phyloP scores from a whole-genome alignment of 2,797 vertebrate genomes.

The Pampus argenteus region DNA sequence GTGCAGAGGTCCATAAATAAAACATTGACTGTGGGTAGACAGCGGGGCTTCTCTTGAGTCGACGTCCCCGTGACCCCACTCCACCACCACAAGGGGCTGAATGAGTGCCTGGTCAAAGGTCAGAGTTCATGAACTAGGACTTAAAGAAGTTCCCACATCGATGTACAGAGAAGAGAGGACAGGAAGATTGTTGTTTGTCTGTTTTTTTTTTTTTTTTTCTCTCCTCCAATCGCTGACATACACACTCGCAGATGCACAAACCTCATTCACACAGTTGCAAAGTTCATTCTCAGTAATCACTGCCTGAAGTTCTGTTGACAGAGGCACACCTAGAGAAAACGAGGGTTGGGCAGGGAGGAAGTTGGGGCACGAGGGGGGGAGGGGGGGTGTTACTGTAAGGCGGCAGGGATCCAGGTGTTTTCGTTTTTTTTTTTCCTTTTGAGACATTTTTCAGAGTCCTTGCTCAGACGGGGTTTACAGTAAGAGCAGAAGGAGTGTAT shows the following conservation, averaged over 20 bases:
- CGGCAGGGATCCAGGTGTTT: conserved; percentile 56
- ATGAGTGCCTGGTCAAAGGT: conserved; percentile 83
- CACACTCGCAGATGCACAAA: conserved; percentile 61
- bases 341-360: conserved; percentile 33
- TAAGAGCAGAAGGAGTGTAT: conserved; percentile 60
- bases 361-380: conserved; percentile 9
- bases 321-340: conserved; percentile 73
- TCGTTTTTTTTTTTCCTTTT: conserved; percentile 12
- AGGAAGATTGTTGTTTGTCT: conserved; percentile 43
- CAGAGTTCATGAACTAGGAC: conserved; percentile 85
- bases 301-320: conserved; percentile 73
- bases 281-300: conserved; percentile 65
- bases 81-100: conserved; percentile 70
- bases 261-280: conserved; percentile 63
- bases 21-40: conserved; percentile 79
- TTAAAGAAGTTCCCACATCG: conserved; percentile 78
- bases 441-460: conserved; percentile 33
- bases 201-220: conserved; percentile 9
- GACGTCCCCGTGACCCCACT: conserved; percentile 45
- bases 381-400: conserved; percentile 53
- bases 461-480: conserved; percentile 54
- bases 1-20: conserved; percentile 91
- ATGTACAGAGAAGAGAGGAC: conserved; percentile 61
- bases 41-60: conserved; percentile 65
- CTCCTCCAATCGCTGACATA: conserved; percentile 53